Base-by-base conservation (phyloP, 2,797 vertebrate species). In the Chlorospingus semifuscus region DNA sequence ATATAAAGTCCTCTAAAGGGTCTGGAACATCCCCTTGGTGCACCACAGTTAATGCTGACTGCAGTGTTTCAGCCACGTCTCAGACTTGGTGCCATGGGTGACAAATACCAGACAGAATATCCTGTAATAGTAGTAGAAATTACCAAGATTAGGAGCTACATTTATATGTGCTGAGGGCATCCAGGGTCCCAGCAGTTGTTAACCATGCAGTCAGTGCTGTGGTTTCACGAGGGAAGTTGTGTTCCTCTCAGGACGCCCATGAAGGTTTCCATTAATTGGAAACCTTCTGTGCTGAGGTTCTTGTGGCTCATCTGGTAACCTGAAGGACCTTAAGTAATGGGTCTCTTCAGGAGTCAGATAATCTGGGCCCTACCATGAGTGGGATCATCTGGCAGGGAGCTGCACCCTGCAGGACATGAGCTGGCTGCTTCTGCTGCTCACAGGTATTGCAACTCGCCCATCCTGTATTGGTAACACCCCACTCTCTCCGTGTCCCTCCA, bases 191-290 rank as follows among this genome's bases (percentile, higher is more conserved):
- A 46, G 57, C 34, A 46, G 27, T 2, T 44, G 39, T 21, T 20
- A 32, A 44, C 17, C n/a, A n/a, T 11, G 19, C 12, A 9, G 26
- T n/a, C 2, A 0, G 34, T 1, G 0, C 23, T 50, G 30, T 21
- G 12, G 21, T 76, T 84, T 87, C 30, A 14, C 0, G 0, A 29
- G 3, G 8, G 20, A 65, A 39, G 4, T 11, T 44, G 26, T 20
- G 21, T 1, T 82, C 23, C n/a, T 19, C 12, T 30, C 46, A 53
- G 36, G 16, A 78, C 82, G 3, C 4, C 39, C 23, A 8, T 10
- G 27, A 42, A 79, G 12, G 4, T 49, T 63, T 72, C 37, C 22
- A 36, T 24, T 8, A 29, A 24, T 12, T 44, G 11, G 11, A 8
- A 8, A 66, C 32, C 4, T 15, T 44, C 32, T 15, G 8, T 20